A percentile compares a stretch with the other conserved stretches of the same genome.
These are phyloP conservation scores for Otocyon megalotis DNA, from an alignment of 2,113 vertebrate species.

Conservation along the genomic window DNA sequence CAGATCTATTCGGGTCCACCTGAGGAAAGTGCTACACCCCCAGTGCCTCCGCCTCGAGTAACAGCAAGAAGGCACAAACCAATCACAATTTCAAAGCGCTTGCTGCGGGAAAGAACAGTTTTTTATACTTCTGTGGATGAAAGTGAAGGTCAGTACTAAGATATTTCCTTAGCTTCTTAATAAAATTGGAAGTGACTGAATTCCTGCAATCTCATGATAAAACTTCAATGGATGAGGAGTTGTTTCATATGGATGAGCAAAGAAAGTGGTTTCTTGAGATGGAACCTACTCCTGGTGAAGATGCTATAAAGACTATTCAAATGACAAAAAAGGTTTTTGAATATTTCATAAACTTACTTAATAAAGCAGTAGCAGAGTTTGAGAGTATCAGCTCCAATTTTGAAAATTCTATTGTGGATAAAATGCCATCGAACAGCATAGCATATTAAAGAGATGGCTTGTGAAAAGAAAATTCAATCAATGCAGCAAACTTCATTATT, in stretches of 20 bases:
- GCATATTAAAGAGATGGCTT: background rate
- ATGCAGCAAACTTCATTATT: background rate
- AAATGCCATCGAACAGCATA: background rate
- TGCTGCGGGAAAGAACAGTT: conserved; percentile 89
- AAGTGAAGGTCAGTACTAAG: conserved; percentile 90
- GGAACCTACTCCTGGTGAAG: background rate
- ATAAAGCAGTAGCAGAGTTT: background rate
- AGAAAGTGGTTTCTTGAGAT: background rate
- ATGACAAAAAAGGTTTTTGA: background rate
- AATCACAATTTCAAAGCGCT: conserved; percentile 98
- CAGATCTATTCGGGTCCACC: conserved; percentile 95
- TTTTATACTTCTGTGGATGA: conserved; percentile 88
- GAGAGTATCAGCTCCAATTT: background rate
- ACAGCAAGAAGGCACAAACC: conserved; percentile 94
- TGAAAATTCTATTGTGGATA: background rate
- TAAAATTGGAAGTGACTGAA: background rate
- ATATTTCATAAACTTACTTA: background rate
- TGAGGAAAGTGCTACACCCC: conserved; percentile 92
- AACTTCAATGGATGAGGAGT: background rate
- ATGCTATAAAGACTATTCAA: background rate
- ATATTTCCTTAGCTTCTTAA: background rate
- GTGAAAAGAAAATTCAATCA: background rate
- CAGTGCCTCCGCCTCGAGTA: conserved; percentile 94
- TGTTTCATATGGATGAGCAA: background rate
- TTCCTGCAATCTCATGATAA: background rate